Evolutionary conservation across 2,113 vertebrate genomes (phyloP), one percentile per base, ranked within the genome.

Genomic region (Gadus chalcogrammus): DNA sequence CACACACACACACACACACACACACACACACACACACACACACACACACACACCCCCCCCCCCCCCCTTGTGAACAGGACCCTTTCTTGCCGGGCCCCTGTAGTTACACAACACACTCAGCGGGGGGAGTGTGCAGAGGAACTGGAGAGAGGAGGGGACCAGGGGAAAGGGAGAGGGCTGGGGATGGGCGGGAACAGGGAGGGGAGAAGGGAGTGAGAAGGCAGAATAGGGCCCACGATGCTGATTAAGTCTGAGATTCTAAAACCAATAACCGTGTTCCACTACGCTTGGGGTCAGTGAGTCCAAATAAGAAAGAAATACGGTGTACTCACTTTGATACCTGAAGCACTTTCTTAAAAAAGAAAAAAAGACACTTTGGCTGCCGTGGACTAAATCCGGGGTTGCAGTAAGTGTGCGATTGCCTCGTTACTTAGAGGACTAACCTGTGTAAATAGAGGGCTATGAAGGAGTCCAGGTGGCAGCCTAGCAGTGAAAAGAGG

Each of bases 31-130:
- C 42, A 13, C 12, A 13, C 42, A 9, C 42, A 48, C 42, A 13
- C 42, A 48, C 9, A 13, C 42, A 48, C 11, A 12, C 42, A 12
- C 79, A 87, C n/a, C n/a, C n/a, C n/a, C n/a, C n/a, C n/a, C n/a
- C n/a, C n/a, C n/a, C n/a, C n/a, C 76, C 73, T 74, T 71, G 78
- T 77, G 70, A 84, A 80, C 68, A 63, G 76, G 74, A 74, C 74
- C 77, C 76, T 38, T 16, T 62, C 11, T 16, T 48, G 38, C 42
- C 16, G 67, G 12, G 18, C 63, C 61, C 67, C 48, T 63, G 11
- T 64, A 67, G 73, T 76, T 72, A 79, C 67, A 81, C 59, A 77
- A 75, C 73, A 66, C 35, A 48, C 42, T 48, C 42, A 48, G 42
- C 42, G 12, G 42, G 42, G 42, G 42, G 42, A 48, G 42, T 27